phyloP scores from a whole-genome alignment of 1,140 invertebrate species.

The Pseudomyrmex pallidus region DNA sequence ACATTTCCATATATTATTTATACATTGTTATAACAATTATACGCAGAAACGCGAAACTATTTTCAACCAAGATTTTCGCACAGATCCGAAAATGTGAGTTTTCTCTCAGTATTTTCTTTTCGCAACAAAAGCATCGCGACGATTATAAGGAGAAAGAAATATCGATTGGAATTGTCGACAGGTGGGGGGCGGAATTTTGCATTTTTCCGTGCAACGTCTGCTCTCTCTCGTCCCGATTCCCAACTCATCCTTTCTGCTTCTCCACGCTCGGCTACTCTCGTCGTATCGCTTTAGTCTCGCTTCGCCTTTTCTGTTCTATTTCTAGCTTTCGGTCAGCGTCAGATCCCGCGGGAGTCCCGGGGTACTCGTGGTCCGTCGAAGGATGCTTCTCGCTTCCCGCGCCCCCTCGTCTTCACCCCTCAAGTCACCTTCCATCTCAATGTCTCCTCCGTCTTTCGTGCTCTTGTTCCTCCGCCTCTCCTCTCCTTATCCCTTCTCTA shows the following conservation, averaged over 20 bases:
- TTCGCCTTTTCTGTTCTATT: constrained; percentile 69
- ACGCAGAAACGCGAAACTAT: constrained; percentile 8
- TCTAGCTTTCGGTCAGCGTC: constrained; percentile 69
- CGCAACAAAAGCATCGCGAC: neutral
- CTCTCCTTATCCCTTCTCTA: constrained; percentile 18
- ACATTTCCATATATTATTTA: neutral
- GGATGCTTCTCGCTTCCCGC: constrained; percentile 53
- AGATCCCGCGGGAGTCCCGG: constrained; percentile 72
- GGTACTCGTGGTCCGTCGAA: constrained; percentile 67
- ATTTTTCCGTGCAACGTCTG: constrained; percentile 51
- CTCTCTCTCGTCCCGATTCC: constrained; percentile 54
- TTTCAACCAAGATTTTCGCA: neutral
- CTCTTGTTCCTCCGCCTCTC: constrained; percentile 26
- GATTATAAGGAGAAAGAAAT: constrained; percentile 6
- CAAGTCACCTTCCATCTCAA: constrained; percentile 35
- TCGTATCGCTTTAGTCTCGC: constrained; percentile 70
- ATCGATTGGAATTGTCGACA: constrained; percentile 37
- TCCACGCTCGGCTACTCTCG: constrained; percentile 31
- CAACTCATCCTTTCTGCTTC: constrained; percentile 17
- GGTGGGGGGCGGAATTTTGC: constrained; percentile 27
- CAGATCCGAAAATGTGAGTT: neutral
- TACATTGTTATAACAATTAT: no score
- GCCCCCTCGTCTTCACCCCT: no score
- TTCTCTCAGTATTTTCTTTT: neutral
- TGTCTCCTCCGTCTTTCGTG: constrained; percentile 56